These are phyloP conservation scores for Anguilla obscura DNA, from an alignment of 2,797 vertebrate species.

Conservation along the genomic window DNA sequence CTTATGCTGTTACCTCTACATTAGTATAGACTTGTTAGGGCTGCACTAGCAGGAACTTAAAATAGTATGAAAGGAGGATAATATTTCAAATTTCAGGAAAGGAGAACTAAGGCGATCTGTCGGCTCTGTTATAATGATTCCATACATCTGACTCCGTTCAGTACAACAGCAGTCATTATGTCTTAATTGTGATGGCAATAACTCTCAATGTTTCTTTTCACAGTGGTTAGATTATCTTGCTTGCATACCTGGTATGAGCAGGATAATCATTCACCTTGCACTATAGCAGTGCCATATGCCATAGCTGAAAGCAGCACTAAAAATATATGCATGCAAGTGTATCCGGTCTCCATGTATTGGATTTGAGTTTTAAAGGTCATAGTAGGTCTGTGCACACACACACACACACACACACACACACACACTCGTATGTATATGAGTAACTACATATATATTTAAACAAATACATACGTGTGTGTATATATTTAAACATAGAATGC, in stretches of 20 bases:
- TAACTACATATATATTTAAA: no score
- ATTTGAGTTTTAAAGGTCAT: background rate
- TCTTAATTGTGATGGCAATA: background rate
- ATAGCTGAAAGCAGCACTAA: background rate
- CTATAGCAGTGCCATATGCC: background rate
- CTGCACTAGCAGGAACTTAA: background rate
- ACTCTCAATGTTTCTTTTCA: background rate
- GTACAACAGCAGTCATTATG: background rate
- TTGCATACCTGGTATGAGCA: background rate
- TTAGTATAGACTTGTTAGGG: background rate
- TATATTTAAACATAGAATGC: no score
- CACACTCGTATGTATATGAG: background rate
- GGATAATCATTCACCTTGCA: background rate
- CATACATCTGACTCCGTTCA: background rate
- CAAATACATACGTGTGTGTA: background rate
- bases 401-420: background rate
- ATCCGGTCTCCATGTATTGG: background rate
- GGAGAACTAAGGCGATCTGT: background rate
- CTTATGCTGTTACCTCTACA: background rate
- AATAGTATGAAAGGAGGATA: background rate
- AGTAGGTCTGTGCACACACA: background rate
- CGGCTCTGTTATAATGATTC: background rate
- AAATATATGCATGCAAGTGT: slow-evolving; percentile 4
- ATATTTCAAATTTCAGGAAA: background rate
- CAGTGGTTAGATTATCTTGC: background rate